Evolutionary conservation across 2,113 vertebrate genomes (phyloP).

Genomic region (Scalopus aquaticus): DNA sequence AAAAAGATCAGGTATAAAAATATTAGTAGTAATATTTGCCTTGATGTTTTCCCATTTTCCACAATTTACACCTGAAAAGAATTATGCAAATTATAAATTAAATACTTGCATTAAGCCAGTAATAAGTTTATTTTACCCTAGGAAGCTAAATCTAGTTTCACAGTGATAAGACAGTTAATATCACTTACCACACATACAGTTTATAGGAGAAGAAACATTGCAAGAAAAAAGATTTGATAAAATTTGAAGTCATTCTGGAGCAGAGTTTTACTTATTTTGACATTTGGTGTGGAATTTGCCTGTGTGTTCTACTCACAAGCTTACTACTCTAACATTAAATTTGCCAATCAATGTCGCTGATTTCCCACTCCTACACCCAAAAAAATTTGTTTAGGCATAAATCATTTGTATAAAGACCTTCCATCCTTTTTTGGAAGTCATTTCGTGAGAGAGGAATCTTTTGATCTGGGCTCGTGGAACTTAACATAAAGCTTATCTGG

Average conservation of each 20-base stretch:
- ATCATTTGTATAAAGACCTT: not conserved
- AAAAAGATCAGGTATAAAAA: not conserved
- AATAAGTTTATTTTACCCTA: not conserved
- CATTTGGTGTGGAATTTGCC: not conserved
- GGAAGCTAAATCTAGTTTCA: not conserved
- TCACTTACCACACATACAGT: not conserved
- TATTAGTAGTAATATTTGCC: not conserved
- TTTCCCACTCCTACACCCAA: too few species aligned
- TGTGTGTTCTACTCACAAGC: not conserved
- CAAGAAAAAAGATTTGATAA: not conserved
- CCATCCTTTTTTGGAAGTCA: not conserved
- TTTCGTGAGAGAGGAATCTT: not conserved
- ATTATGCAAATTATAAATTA: not conserved
- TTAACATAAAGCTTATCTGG: not conserved
- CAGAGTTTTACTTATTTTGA: not conserved
- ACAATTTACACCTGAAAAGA: not conserved
- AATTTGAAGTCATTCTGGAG: not conserved
- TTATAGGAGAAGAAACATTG: not conserved
- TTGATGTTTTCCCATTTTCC: not conserved
- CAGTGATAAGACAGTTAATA: not conserved
- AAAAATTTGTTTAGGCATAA: not conserved
- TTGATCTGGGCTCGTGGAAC: not conserved
- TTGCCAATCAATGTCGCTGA: not conserved
- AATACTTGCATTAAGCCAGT: not conserved
- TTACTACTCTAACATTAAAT: not conserved